Evolutionary conservation across 2,113 vertebrate species (phyloP).

Genomic region (Amphiprion percula): DNA sequence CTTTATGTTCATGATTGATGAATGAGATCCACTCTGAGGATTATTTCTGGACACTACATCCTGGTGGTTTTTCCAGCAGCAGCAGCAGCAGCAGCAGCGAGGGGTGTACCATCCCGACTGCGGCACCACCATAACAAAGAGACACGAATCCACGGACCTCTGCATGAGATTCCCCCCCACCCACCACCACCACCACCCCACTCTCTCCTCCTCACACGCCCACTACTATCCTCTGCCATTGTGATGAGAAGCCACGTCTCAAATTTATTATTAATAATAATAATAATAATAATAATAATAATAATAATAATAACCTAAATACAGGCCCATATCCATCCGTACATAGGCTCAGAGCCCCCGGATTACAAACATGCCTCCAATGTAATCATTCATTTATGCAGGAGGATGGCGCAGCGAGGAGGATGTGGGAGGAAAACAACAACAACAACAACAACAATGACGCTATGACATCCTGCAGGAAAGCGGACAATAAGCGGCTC

Average conservation of each 20-base stretch:
- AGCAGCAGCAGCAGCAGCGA: background rate
- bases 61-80: conserved; percentile 14
- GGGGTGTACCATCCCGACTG: conserved; percentile 73
- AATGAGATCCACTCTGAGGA: background rate
- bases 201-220: conserved; percentile 64
- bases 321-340: conserved; percentile 16
- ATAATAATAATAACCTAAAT: background rate
- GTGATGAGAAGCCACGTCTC: conserved; percentile 31
- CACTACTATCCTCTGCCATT: conserved; percentile 56
- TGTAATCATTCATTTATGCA: conserved; percentile 35
- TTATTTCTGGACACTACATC: background rate
- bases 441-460: background rate
- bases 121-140: conserved; percentile 82
- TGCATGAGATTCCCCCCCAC: conserved; percentile 36
- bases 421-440: background rate
- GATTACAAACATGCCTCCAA: conserved; percentile 11
- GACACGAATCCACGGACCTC: conserved; percentile 65
- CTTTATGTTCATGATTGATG: background rate
- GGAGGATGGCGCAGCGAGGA: conserved; percentile 39
- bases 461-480: conserved; percentile 9
- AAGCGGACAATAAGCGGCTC: background rate
- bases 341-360: background rate
- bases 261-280: background rate
- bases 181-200: background rate
- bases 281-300: too few relatives aligned